phyloP scores from a whole-genome alignment of 1,140 invertebrate species.

The Drosophila tropicalis region DNA sequence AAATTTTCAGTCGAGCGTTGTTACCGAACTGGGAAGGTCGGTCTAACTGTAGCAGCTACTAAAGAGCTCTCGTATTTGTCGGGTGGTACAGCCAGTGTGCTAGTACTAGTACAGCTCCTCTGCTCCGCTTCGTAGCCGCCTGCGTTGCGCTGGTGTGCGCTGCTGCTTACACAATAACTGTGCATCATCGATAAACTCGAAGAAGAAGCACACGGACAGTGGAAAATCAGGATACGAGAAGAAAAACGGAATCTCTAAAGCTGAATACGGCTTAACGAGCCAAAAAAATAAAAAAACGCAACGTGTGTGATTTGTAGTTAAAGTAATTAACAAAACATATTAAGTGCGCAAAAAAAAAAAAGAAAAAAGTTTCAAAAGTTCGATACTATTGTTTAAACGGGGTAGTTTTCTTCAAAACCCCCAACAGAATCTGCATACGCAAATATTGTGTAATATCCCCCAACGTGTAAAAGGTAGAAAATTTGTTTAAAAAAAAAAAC shows the following conservation, averaged over 20 bases:
- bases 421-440: constrained; percentile 61
- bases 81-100: constrained; percentile 73
- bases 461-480: constrained; percentile 78
- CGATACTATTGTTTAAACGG: constrained; percentile 53
- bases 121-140: constrained; percentile 70
- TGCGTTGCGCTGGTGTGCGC: constrained; percentile 69
- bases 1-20: constrained; percentile 83
- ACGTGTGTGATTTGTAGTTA: constrained; percentile 73
- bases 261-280: constrained; percentile 57
- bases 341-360: constrained; percentile 57
- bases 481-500: constrained; percentile 31
- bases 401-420: constrained; percentile 74
- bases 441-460: constrained; percentile 75
- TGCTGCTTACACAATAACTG: constrained; percentile 81
- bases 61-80: constrained; percentile 75
- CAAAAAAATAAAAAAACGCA: constrained; percentile 25
- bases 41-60: constrained; percentile 76
- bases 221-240: constrained; percentile 32
- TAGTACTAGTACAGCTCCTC: constrained; percentile 71
- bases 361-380: constrained; percentile 31
- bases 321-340: constrained; percentile 49
- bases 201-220: constrained; percentile 77
- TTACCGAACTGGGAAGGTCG: constrained; percentile 82
- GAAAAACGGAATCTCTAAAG: constrained; percentile 52
- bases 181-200: constrained; percentile 77